These are phyloP conservation scores for Labroides dimidiatus DNA, from an alignment of 2,797 vertebrate genomes.

Conservation along the genomic window DNA sequence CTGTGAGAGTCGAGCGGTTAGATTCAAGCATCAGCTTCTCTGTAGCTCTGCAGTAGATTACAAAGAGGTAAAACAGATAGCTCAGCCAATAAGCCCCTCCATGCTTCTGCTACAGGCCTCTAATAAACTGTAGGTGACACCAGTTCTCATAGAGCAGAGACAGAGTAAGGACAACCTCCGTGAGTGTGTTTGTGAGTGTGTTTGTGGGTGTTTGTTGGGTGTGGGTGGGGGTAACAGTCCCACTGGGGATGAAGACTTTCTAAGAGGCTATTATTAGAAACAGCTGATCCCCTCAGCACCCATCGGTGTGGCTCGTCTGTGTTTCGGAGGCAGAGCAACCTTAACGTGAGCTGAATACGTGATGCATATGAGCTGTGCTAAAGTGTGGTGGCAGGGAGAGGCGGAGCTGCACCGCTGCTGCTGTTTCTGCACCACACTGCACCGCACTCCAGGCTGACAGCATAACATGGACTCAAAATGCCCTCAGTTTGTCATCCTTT, in stretches of 20 bases:
- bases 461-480: constrained; percentile 10
- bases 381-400: constrained; percentile 14
- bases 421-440: constrained; percentile 32
- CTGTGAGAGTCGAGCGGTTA: neutral
- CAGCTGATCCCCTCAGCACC: constrained; percentile 73
- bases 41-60: neutral
- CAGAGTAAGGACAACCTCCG: constrained; percentile 14
- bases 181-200: neutral
- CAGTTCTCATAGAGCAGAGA: constrained; percentile 30
- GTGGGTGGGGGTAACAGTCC: constrained; percentile 33
- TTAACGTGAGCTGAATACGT: constrained; percentile 52
- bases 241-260: constrained; percentile 65
- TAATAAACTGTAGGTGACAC: constrained; percentile 50
- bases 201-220: constrained; percentile 7
- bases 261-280: constrained; percentile 77
- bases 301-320: constrained; percentile 59
- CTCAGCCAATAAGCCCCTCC: constrained; percentile 27
- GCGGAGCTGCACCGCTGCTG: constrained; percentile 7
- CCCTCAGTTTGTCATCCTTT: constrained; percentile 25
- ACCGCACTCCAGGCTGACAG: constrained; percentile 26
- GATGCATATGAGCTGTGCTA: constrained; percentile 38
- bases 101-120: constrained; percentile 18
- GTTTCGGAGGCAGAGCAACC: constrained; percentile 54
- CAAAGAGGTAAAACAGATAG: constrained; percentile 8
- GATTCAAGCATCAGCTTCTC: neutral